A percentile compares a stretch with the other conserved stretches of the same genome.
Conservation (phyloP, 2,113 vertebrate genomes). For the Shinisaurus crocodilurus region DNA sequence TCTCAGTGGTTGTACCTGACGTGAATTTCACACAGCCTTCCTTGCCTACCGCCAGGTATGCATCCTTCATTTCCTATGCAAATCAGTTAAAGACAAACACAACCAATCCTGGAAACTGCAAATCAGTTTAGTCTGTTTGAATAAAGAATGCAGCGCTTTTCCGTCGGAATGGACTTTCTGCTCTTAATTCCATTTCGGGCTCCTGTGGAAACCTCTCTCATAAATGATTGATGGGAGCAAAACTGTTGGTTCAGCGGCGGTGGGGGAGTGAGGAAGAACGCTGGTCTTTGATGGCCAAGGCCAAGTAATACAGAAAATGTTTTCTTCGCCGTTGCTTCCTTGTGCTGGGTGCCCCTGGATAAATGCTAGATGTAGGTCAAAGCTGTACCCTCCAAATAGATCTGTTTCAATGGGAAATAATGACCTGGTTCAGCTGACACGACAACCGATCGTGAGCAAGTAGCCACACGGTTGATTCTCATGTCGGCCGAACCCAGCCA, state of each 20-base stretch:
- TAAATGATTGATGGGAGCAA: slow-evolving; percentile 18
- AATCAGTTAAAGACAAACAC: slow-evolving; percentile 49
- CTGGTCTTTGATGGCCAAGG: neutral
- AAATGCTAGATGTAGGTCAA: neutral
- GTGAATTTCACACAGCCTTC: neutral
- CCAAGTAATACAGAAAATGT: neutral
- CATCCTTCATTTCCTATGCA: slow-evolving; percentile 32
- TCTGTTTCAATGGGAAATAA: neutral
- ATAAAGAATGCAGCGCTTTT: slow-evolving; percentile 22
- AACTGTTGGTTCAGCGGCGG: neutral
- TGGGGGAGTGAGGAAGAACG: neutral
- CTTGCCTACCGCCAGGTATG: neutral
- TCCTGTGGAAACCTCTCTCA: slow-evolving; percentile 26
- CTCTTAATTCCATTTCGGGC: neutral
- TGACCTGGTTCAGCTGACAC: too few relatives aligned
- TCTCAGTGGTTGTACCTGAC: slow-evolving; percentile 27
- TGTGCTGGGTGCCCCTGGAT: neutral
- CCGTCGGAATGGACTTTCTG: slow-evolving; percentile 33
- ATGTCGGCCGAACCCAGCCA: too few relatives aligned
- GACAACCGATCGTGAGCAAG: too few relatives aligned
- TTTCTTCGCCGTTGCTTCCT: neutral
- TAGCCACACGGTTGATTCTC: too few relatives aligned
- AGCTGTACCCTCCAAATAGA: neutral
- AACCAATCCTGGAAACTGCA: slow-evolving; percentile 32
- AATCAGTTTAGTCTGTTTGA: slow-evolving; percentile 34